These are phyloP conservation scores for Samia ricini DNA, from an alignment of 1,140 invertebrate genomes.

Conservation along the genomic window DNA sequence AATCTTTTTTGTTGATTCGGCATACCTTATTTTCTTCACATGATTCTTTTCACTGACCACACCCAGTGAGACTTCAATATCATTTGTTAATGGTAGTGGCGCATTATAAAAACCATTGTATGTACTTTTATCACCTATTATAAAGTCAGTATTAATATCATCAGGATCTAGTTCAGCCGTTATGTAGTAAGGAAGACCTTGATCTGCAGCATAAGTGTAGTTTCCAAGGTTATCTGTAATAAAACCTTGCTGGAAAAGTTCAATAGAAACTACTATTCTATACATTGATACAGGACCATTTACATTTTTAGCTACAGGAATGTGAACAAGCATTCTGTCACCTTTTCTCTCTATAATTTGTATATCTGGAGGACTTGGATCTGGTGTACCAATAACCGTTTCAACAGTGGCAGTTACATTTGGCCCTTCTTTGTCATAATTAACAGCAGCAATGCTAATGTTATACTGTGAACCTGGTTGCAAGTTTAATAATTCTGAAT, in stretches of 20 bases:
- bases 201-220: constrained; percentile 78
- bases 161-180: constrained; percentile 85
- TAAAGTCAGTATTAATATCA: constrained; percentile 81
- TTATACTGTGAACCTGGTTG: constrained; percentile 86
- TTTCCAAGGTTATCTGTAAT: constrained; percentile 78
- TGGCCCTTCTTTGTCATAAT: constrained; percentile 79
- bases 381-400: constrained; percentile 85
- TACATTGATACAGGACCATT: constrained; percentile 87
- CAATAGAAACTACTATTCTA: constrained; percentile 84
- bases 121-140: constrained; percentile 85
- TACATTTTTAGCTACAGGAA: constrained; percentile 82
- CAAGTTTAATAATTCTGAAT: constrained; percentile 79
- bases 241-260: constrained; percentile 79
- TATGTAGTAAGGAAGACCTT: constrained; percentile 86
- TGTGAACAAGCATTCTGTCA: constrained; percentile 79
- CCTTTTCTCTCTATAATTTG: constrained; percentile 79
- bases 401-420: constrained; percentile 76
- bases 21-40: constrained; percentile 82
- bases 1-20: constrained; percentile 76
- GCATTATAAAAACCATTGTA: constrained; percentile 90
- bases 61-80: constrained; percentile 86
- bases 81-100: constrained; percentile 81
- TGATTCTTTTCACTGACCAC: constrained; percentile 83
- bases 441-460: constrained; percentile 82
- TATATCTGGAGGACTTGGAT: constrained; percentile 80